phyloP scores from a whole-genome alignment of 1,140 invertebrate species.

The Drosophila rhopaloa region DNA sequence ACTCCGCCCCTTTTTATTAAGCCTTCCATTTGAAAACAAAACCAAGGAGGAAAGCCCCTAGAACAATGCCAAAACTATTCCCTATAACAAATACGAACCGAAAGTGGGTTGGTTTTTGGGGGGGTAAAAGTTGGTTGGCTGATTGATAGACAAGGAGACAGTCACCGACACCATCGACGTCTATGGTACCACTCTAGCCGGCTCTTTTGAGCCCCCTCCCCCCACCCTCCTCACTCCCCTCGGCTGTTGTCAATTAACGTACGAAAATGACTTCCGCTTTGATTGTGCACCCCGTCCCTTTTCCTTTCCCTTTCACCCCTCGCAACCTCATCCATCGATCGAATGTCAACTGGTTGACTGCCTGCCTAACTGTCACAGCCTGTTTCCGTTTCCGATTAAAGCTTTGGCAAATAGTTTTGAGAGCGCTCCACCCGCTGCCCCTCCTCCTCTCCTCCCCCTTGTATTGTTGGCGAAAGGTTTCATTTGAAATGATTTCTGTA shows the following conservation, averaged over 20 bases:
- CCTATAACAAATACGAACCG: slow-evolving; percentile 65
- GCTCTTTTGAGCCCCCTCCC: slow-evolving; percentile 29
- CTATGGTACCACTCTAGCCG: slow-evolving; percentile 25
- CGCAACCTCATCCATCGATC: slow-evolving; percentile 67
- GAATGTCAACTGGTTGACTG: slow-evolving; percentile 74
- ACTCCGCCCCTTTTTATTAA: slow-evolving; percentile 57
- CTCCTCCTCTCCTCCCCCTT: not conserved
- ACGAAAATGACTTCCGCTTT: slow-evolving; percentile 83
- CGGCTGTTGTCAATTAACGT: slow-evolving; percentile 79
- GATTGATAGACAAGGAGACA: slow-evolving; percentile 77
- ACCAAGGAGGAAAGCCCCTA: slow-evolving; percentile 19
- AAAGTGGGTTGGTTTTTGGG: slow-evolving; percentile 8
- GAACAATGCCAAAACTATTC: slow-evolving; percentile 79
- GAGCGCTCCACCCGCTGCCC: slow-evolving; percentile 18
- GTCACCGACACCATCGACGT: slow-evolving; percentile 72
- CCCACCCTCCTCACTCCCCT: slow-evolving; percentile 1
- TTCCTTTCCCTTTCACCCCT: not conserved
- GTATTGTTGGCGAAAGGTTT: slow-evolving; percentile 49
- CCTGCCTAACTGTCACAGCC: slow-evolving; percentile 73
- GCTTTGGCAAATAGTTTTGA: slow-evolving; percentile 77
- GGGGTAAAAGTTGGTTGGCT: slow-evolving; percentile 50
- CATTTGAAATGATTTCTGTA: slow-evolving; percentile 59
- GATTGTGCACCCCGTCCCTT: slow-evolving; percentile 52
- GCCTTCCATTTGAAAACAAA: slow-evolving; percentile 71
- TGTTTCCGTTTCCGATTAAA: slow-evolving; percentile 83